Evolutionary conservation across 2,797 vertebrate species (phyloP), one percentile per base, ranked within the genome.

Genomic region (Lithobates pipiens): DNA sequence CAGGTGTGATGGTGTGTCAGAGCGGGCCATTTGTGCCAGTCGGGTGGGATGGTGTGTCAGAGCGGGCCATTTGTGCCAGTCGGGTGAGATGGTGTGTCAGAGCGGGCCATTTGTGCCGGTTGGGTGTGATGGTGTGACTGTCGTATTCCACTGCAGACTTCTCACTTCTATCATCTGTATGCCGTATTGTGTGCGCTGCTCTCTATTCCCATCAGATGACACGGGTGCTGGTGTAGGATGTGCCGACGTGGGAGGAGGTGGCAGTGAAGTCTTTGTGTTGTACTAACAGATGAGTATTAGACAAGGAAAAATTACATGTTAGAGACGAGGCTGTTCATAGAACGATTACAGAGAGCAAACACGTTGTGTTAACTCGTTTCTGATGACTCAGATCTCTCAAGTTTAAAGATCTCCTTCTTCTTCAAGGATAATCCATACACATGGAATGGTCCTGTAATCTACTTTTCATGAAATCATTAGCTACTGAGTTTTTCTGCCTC

Each of bases 261-360:
- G 74, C 71, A 76, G 78, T 34, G 71, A 50, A 75, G 84, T 39
- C 84, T 80, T 76, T 69, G 44, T 69, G 63, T 69, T 44, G 63
- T 44, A 34, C 54, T 50, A 74, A 80, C 70, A 85, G 83, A 74
- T 80, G 76, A 61, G 36, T 16, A 79, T 85, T 85, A 29, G 50
- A 34, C 5, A 21, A 67, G 54, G 16, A 44, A 65, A 74, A 85
- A 79, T 85, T 16, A 79, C 67, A 73, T 29, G 39, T 6, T 69
- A 27, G 18, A 54, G 70, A 10, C 70, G 54, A 75, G 8, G 10
- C 13, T 63, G 23, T 42, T 71, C 25, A 65, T 65, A 57, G 71
- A 71, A 44, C 71, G 23, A 29, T 75, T 11, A 16, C 36, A 29
- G 34, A 25, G 34, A 77, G 63, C 34, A 80, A 72, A 23, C 44